Evolutionary conservation across 1,140 invertebrate genomes (phyloP), one percentile per base, ranked within the genome.

Genomic region (Scaptodrosophila lebanonensis): DNA sequence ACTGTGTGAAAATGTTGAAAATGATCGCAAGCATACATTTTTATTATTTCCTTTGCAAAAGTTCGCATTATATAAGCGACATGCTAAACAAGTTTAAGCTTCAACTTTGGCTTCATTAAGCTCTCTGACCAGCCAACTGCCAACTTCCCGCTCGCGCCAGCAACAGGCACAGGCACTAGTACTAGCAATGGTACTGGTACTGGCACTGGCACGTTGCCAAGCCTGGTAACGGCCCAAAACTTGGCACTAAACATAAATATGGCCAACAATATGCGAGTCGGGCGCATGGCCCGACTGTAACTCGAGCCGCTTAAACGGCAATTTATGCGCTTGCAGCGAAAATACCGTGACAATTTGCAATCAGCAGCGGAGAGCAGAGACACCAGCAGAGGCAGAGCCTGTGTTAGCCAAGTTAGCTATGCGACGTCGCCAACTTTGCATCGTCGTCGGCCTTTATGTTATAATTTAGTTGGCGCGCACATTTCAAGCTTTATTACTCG

Each of bases 341-440:
- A 77, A 79, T 79, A 82, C 75, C 76, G 76, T 82, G 76, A 82
- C 75, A 79, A 79, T 79, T 82, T 75, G 76, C 75, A 75, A 82
- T 79, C 75, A 79, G 75, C 73, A 35, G 54, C 48, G 48, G 42
- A 82, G 75, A 79, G 75, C 73, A 35, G 54, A 43, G 48, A 36
- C 51, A 47, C 29, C 35, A 60, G 53, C 47, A 61, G 35, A 25
- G 22, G 43, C 56, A 53, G 11, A 22, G 48, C 40, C 51, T 58
- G 33, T 27, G 58, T 35, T 16, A 52, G 33, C 27, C 35, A 8
- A 59, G 50, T 47, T 33, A 43, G 44, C n/a, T n/a, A n/a, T n/a
- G n/a, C n/a, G n/a, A n/a, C 18, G 12, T 20, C 52, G 56, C 44
- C 27, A 15, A 12, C 43, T 9, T 17, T 18, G 20, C 45, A 38